Evolutionary conservation across 2,888 invertebrate genomes (phyloP).

Genomic region (Tipula helvola): DNA sequence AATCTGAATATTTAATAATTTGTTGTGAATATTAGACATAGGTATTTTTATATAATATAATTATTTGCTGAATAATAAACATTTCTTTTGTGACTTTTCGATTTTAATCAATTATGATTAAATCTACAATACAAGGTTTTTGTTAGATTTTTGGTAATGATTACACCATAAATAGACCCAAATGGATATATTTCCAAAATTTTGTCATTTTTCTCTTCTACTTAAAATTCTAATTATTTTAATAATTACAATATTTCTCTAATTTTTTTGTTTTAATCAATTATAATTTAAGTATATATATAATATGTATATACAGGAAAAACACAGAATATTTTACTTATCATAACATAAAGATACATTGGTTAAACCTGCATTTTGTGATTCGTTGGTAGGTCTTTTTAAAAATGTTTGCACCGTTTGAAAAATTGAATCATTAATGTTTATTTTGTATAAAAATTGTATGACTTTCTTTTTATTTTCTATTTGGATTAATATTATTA

Average conservation of each 20-base stretch:
- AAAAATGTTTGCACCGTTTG: background rate
- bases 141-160: background rate
- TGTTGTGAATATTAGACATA: background rate
- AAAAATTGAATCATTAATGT: background rate
- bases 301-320: background rate
- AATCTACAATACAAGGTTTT: background rate
- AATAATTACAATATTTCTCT: background rate
- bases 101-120: background rate
- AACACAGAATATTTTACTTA: background rate
- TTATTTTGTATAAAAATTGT: background rate
- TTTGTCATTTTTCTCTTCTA: background rate
- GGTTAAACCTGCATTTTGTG: background rate
- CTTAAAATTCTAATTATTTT: background rate
- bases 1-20: background rate
- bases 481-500: background rate
- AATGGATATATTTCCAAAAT: background rate
- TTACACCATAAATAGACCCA: background rate
- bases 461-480: background rate
- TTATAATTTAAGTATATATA: background rate
- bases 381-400: background rate
- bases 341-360: background rate
- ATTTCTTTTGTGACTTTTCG: background rate
- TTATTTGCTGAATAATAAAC: background rate
- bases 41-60: background rate
- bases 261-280: background rate